A percentile compares a stretch with the other conserved stretches of the same genome.
Evolutionary conservation across 2,888 invertebrate species (phyloP).

Genomic region (Meteorus colon): DNA sequence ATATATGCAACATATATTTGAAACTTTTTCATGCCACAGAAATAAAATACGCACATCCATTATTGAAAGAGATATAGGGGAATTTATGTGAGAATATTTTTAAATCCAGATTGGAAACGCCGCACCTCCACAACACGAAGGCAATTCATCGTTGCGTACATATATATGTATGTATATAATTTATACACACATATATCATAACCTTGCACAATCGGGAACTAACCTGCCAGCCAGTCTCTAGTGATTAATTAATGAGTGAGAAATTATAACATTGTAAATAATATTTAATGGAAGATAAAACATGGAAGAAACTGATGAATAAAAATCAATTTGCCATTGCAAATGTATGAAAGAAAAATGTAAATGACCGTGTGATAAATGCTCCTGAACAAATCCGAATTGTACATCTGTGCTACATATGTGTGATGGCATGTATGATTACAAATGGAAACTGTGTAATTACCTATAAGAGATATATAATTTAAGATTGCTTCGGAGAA

Average conservation of each 20-base stretch:
- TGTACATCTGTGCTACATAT: background rate
- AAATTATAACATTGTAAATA: background rate
- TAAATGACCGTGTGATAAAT: background rate
- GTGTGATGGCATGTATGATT: conserved; percentile 22
- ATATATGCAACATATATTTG: too few relatives aligned
- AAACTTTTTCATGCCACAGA: background rate
- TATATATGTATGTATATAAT: background rate
- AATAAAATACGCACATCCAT: background rate
- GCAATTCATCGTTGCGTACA: background rate
- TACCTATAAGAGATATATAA: conserved; percentile 24
- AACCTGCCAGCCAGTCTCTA: background rate
- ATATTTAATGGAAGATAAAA: background rate
- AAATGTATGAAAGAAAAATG: background rate
- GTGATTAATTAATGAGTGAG: background rate
- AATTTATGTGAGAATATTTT: conserved; percentile 2
- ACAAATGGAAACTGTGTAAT: conserved; percentile 18
- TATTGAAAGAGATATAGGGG: background rate
- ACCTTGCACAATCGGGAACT: background rate
- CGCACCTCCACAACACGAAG: background rate
- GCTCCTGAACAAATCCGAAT: too few relatives aligned
- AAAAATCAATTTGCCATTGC: background rate
- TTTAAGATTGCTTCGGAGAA: conserved; percentile 36
- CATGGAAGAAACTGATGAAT: background rate
- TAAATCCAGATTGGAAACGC: conserved; percentile 3
- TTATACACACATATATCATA: background rate